These are phyloP conservation scores for Ommatoiulus sabulosus DNA, from an alignment of 2,888 invertebrate species.

Conservation along the genomic window DNA sequence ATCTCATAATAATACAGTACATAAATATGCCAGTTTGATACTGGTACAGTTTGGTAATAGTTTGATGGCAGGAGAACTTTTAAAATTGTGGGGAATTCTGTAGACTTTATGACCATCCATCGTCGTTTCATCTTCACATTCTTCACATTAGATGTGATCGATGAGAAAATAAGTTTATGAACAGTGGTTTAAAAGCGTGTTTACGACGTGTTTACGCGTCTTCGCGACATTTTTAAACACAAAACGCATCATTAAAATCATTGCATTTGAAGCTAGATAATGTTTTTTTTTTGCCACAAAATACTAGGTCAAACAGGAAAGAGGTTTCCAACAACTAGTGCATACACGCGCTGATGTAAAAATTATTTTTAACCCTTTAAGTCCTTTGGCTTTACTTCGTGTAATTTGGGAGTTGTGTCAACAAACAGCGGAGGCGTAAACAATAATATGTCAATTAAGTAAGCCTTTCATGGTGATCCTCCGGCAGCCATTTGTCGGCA, in stretches of 20 bases:
- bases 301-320: background rate
- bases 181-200: background rate
- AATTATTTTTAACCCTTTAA: background rate
- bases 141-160: no score
- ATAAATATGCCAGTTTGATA: no score
- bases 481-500: background rate
- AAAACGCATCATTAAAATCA: background rate
- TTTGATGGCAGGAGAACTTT: no score
- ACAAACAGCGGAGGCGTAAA: background rate
- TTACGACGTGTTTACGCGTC: background rate
- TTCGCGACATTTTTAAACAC: background rate
- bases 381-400: background rate
- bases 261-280: background rate
- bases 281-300: background rate
- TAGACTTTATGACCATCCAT: no score
- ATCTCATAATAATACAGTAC: no score
- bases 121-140: no score
- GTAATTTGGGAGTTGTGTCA: background rate
- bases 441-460: conserved; percentile 17
- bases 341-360: background rate
- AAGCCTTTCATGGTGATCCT: background rate
- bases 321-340: background rate
- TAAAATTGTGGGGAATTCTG: no score
- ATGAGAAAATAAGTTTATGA: background rate
- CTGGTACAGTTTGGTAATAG: no score